Conservation (phyloP, 2,888 invertebrate genomes). For the Syrphus vitripennis region DNA sequence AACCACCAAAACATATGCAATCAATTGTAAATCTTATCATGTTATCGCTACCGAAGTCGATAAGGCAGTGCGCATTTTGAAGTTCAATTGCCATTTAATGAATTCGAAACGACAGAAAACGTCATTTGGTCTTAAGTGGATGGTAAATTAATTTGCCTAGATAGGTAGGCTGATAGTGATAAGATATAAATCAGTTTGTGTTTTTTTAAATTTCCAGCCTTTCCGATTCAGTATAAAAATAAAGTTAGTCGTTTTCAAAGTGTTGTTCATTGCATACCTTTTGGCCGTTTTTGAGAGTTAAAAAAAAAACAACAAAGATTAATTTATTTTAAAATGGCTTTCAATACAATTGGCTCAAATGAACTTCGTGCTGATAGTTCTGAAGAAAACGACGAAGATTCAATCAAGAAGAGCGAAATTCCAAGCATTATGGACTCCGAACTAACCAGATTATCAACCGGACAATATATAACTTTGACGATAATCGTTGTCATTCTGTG, state of each 20-base stretch:
- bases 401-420: background rate
- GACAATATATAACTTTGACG: constrained; percentile 72
- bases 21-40: constrained; percentile 12
- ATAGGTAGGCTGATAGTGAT: background rate
- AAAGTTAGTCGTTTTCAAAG: background rate
- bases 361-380: constrained; percentile 42
- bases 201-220: background rate
- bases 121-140: constrained; percentile 42
- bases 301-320: no score
- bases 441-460: constrained; percentile 72
- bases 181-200: constrained; percentile 2
- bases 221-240: background rate
- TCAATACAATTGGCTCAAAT: constrained; percentile 48
- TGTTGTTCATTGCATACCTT: constrained; percentile 32
- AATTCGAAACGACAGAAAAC: constrained; percentile 45
- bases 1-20: constrained; percentile 22
- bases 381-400: background rate
- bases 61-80: background rate
- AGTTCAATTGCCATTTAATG: constrained; percentile 59
- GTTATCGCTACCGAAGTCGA: background rate
- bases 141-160: constrained; percentile 37
- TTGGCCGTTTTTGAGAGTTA: constrained; percentile 74
- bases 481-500: constrained; percentile 72
- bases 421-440: constrained; percentile 71
- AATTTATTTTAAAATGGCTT: constrained; percentile 34